Percentiles rank a stretch among this genome's conserved stretches.
phyloP scores from a whole-genome alignment of 2,113 vertebrate genomes.

The Mormyrus lacerda region DNA sequence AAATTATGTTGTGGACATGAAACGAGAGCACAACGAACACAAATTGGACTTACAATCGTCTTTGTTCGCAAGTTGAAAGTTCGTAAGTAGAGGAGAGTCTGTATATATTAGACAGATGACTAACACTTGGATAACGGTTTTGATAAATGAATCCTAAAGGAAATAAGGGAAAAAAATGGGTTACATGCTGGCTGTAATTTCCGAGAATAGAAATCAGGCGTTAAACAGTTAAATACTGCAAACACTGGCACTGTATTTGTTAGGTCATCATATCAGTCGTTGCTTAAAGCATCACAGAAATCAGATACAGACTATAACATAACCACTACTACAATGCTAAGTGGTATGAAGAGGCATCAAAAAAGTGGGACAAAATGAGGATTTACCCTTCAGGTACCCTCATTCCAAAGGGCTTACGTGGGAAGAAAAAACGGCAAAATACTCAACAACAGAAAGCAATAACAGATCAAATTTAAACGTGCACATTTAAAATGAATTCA shows the following conservation, averaged over 20 bases:
- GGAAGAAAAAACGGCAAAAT: background rate
- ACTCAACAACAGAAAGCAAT: background rate
- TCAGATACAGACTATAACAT: background rate
- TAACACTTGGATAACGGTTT: background rate
- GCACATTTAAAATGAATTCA: constrained; percentile 3
- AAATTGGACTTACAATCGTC: no score
- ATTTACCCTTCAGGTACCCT: background rate
- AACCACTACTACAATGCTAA: background rate
- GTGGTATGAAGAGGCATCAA: background rate
- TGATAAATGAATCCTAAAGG: background rate
- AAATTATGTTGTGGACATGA: no score
- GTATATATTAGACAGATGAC: background rate
- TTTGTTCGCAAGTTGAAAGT: no score
- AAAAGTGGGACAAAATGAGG: background rate
- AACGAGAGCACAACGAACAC: no score
- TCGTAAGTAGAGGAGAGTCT: no score
- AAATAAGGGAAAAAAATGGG: background rate
- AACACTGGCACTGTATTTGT: background rate
- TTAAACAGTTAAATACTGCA: background rate
- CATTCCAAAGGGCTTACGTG: background rate
- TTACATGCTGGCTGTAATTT: background rate
- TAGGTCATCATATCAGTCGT: background rate
- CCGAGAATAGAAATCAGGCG: background rate
- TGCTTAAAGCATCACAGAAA: background rate
- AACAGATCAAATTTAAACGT: background rate